These are phyloP conservation scores for Neosilurus hyrtlii DNA, from an alignment of 2,797 vertebrate genomes.

Conservation along the genomic window DNA sequence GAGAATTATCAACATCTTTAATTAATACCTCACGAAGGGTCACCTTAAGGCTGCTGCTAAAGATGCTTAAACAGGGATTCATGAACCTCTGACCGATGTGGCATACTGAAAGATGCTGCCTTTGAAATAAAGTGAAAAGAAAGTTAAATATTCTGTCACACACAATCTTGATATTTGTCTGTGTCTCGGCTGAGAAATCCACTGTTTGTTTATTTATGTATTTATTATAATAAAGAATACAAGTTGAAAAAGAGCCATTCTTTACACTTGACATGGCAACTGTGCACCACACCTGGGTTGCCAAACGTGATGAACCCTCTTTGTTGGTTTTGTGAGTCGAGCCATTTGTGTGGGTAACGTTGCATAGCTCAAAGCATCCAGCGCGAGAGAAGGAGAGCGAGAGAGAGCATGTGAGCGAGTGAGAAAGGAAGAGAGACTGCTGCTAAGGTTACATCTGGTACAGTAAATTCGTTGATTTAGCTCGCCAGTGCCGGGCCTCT, in stretches of 20 bases:
- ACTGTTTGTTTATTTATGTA: too few relatives aligned
- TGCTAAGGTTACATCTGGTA: conserved; percentile 59
- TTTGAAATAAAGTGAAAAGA: neutral
- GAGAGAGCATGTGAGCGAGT: conserved; percentile 41
- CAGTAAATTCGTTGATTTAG: conserved; percentile 63
- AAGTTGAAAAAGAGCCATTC: conserved; percentile 34
- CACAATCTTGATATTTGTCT: neutral
- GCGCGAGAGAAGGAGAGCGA: neutral
- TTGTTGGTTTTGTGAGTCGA: conserved; percentile 55
- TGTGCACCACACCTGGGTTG: conserved; percentile 51
- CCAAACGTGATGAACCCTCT: conserved; percentile 53
- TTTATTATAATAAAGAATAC: neutral
- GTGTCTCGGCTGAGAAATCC: conserved; percentile 9
- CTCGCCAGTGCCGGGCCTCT: conserved; percentile 42
- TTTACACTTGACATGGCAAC: conserved; percentile 58
- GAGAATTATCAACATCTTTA: conserved; percentile 56
- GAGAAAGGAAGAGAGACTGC: conserved; percentile 35
- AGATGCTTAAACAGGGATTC: conserved; percentile 75
- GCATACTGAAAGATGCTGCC: conserved; percentile 21
- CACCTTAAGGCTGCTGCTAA: conserved; percentile 68
- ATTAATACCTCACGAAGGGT: conserved; percentile 65
- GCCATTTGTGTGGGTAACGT: conserved; percentile 54
- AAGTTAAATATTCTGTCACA: neutral
- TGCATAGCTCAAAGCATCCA: conserved; percentile 41
- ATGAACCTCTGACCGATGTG: conserved; percentile 70